Evolutionary conservation across 92 coral and sea anemone species (phyloP).

Genomic region (Epizoanthus rinbou): DNA sequence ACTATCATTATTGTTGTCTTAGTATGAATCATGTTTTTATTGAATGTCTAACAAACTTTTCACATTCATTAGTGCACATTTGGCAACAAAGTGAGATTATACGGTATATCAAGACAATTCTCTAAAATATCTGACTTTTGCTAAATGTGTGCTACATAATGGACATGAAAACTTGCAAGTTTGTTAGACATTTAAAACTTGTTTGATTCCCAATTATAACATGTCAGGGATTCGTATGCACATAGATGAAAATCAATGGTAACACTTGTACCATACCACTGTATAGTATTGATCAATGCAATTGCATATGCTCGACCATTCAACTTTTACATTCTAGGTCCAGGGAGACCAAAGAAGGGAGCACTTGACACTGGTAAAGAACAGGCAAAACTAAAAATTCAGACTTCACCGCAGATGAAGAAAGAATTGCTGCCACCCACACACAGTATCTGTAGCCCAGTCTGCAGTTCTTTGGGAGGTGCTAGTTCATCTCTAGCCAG

Average conservation of each 20-base stretch:
- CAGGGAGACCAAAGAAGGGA: constrained; percentile 14
- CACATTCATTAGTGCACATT: too few species aligned
- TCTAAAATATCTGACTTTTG: too few species aligned
- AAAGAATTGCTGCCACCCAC: constrained; percentile 12
- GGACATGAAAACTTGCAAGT: too few species aligned
- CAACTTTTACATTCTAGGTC: background rate
- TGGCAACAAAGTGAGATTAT: too few species aligned
- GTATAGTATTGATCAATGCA: background rate
- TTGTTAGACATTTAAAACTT: too few species aligned
- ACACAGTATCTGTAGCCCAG: constrained; percentile 47
- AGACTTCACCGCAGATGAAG: constrained; percentile 30
- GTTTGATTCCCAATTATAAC: too few species aligned
- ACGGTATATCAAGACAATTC: too few species aligned
- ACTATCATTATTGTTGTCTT: too few species aligned
- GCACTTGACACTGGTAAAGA: constrained; percentile 18
- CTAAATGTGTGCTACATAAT: too few species aligned
- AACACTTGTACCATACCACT: background rate
- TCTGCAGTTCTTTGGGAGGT: constrained; percentile 57
- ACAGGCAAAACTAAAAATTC: constrained; percentile 4
- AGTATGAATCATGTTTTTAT: background rate
- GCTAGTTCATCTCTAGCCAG: constrained; percentile 58
- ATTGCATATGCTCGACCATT: too few species aligned
- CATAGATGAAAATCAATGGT: too few species aligned
- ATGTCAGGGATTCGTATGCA: too few species aligned
- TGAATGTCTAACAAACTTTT: background rate